Base-by-base conservation (phyloP, 2,113 vertebrate species). In the Platichthys stellatus region DNA sequence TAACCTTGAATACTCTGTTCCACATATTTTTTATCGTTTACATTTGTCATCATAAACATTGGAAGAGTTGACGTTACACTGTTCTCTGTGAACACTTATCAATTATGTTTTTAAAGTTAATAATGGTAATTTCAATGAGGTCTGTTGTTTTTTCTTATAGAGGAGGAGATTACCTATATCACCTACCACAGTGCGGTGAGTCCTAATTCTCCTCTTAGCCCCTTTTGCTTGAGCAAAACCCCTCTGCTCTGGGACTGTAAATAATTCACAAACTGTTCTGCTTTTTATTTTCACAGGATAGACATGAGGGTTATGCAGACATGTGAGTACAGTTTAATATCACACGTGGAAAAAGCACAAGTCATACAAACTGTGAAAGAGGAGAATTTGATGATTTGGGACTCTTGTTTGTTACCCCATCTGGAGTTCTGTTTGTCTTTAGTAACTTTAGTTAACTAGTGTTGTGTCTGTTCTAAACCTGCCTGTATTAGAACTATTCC, bases 121-220 rank as follows among this genome's bases (percentile, higher is more conserved):
- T 35, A 2, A 26, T 28, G 23, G 8, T 53, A 5, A 9, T 43
- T 8, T 54, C 3, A 31, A 1, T 4, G 18, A 24, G 18, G 14
- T 76, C 11, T 28, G 47, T 28, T 88, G 24, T 7, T 49, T 17
- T 40, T 68, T 78, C 12, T 76, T 38, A 40, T 80, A 94, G 93
- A 88, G 69, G 92, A 93, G 64, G 93, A 94, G 59, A 21, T 93
- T 1, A 92, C 91, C 20, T 93, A 91, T 76, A 76, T 94, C 65
- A 90, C 89, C 0, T 92, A 90, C 84, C 86, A 64, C 53, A 83
- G 13, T 49, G 77, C 88, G 24, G 94, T 94, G 84, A 92, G 93
- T 92, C 67, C 60, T 13, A 11, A 45, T 54, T 17, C 5, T 61
- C 68, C 18, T 11, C 64, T 47, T 60, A 0, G 35, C 8, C 4